A percentile compares a stretch with the other conserved stretches of the same genome.
phyloP scores from a whole-genome alignment of 2,888 invertebrate species.

The Halocaridina rubra region DNA sequence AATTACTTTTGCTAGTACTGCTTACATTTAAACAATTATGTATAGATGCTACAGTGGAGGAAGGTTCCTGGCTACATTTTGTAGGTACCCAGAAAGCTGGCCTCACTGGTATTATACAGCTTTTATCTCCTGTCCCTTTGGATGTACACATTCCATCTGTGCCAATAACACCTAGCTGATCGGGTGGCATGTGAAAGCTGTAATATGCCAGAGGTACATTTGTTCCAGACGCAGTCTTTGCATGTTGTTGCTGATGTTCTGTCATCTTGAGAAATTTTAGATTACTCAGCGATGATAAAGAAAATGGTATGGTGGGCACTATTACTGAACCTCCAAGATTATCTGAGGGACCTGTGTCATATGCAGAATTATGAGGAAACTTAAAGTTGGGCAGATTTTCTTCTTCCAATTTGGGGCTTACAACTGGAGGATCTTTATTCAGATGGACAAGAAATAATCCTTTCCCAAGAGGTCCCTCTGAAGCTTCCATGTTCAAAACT shows the following conservation, averaged over 20 bases:
- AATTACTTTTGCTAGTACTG: not conserved
- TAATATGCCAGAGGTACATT: slow-evolving; percentile 16
- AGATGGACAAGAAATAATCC: too few relatives aligned
- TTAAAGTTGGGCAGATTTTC: too few relatives aligned
- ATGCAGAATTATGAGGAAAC: too few relatives aligned
- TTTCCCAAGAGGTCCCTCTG: too few relatives aligned
- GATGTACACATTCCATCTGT: not conserved
- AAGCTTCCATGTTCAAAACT: too few relatives aligned
- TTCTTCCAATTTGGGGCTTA: too few relatives aligned
- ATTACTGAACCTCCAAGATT: too few relatives aligned
- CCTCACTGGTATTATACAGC: not conserved
- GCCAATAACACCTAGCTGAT: not conserved
- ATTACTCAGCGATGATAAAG: not conserved
- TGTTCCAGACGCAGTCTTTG: not conserved
- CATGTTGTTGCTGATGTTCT: slow-evolving; percentile 29
- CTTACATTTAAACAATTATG: not conserved
- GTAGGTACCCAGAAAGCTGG: not conserved
- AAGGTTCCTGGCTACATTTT: not conserved
- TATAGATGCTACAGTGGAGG: not conserved
- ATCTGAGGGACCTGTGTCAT: too few relatives aligned
- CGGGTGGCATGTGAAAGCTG: not conserved
- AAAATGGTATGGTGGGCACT: not conserved
- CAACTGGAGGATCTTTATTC: too few relatives aligned
- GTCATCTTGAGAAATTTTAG: not conserved
- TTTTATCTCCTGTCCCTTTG: not conserved